Conservation (phyloP, 2,797 vertebrate species). For the Lates japonicus region DNA sequence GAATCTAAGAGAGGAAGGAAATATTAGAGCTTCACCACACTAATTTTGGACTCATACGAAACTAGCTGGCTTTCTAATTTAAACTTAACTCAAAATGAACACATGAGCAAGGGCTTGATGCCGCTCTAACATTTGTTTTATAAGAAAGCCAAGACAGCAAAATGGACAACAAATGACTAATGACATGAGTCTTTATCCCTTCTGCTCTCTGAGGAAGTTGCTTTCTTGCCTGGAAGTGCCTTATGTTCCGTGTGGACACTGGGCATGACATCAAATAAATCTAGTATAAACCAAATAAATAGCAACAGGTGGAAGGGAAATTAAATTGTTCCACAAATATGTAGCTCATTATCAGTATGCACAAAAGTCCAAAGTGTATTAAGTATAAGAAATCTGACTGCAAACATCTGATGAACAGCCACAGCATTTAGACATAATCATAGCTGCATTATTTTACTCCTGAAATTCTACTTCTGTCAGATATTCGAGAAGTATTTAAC, state of each 20-base stretch:
- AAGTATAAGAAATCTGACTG: not conserved
- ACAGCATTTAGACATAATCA: slow-evolving; percentile 12
- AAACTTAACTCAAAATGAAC: slow-evolving; percentile 7
- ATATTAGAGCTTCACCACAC: not conserved
- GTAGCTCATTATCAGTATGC: not conserved
- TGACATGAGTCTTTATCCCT: slow-evolving; percentile 15
- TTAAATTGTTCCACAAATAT: slow-evolving; percentile 54
- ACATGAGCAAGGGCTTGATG: not conserved
- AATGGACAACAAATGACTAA: no score
- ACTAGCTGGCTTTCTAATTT: slow-evolving; percentile 1
- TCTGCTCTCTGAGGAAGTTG: slow-evolving; percentile 22
- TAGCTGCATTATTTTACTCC: not conserved
- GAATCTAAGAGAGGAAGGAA: slow-evolving; percentile 60
- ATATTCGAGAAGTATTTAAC: not conserved
- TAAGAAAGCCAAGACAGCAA: slow-evolving; percentile 1
- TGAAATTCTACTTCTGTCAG: not conserved
- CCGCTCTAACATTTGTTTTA: not conserved
- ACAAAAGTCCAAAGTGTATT: not conserved
- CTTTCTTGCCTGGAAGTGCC: slow-evolving; percentile 29
- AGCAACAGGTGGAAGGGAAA: slow-evolving; percentile 59
- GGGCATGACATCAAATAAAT: slow-evolving; percentile 59
- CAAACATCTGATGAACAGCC: slow-evolving; percentile 24
- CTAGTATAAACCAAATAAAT: slow-evolving; percentile 21
- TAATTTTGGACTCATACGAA: not conserved
- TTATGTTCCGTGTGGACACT: slow-evolving; percentile 25